Conservation (phyloP, 2,113 vertebrate genomes). For the Pteronura brasiliensis region DNA sequence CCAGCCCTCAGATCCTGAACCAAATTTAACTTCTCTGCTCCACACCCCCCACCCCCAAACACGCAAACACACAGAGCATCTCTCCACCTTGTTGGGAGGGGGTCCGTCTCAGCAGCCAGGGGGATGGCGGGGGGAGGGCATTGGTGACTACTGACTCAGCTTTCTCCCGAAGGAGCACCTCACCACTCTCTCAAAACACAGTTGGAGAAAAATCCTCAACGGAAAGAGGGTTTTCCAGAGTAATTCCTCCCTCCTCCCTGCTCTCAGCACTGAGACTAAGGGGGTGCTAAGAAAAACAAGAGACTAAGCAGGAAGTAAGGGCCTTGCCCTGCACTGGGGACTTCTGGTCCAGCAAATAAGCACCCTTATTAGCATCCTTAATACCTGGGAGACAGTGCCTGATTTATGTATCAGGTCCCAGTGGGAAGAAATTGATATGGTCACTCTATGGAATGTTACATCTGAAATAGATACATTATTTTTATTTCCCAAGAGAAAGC, state of each 20-base stretch:
- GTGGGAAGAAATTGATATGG: fast-evolving
- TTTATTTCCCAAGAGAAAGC: background rate
- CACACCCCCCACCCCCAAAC: background rate
- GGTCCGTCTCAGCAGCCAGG: background rate
- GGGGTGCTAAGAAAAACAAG: background rate
- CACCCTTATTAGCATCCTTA: background rate
- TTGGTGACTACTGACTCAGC: background rate
- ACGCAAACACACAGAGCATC: background rate
- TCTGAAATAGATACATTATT: background rate
- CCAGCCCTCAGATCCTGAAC: background rate
- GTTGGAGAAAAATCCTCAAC: background rate
- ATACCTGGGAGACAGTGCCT: background rate
- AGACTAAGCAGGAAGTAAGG: background rate
- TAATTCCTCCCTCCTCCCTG: fast-evolving
- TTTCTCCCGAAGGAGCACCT: background rate
- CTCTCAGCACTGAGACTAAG: background rate
- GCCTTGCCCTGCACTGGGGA: background rate
- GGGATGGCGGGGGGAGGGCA: background rate
- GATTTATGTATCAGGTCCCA: background rate
- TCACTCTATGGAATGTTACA: background rate
- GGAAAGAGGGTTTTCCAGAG: background rate
- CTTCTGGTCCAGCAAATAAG: background rate
- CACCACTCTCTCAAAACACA: background rate
- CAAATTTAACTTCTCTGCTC: slow-evolving; percentile 47
- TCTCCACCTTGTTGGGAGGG: background rate